Base-by-base conservation (phyloP, 2,888 invertebrate species). In the Heliconius erato region DNA sequence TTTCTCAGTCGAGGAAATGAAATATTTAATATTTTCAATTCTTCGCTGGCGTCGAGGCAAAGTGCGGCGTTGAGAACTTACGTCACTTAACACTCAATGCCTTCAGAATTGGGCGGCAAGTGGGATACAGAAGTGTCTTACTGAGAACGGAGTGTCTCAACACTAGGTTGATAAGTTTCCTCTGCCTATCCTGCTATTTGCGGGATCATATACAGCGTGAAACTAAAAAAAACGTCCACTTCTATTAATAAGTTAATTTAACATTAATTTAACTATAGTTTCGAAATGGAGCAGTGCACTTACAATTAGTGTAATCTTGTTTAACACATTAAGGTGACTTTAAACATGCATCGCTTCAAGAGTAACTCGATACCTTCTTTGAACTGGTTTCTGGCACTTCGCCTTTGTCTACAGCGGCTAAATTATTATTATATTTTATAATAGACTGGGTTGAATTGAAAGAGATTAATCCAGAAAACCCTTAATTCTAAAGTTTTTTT, bases 381-480 rank as follows among this genome's bases (percentile, higher is more conserved):
- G 84, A 74, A 81, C 82, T 81, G 81, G 81, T 76, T 77, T 79
- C 83, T 83, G 84, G 83, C 84, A 83, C 81, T 35, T 79, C 79
- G 83, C 79, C 83, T 84, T 80, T 82, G 78, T 81, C 44, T 77
- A 44, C 54, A 68, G 40, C 68, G 28, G 68, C 14, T 79, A 49
- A 63, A 63, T 35, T 80, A 40, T 40, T 40, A 40, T 40, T 40
- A 74, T 74, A 74, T 77, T 72, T 65, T 63, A 49, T 78, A 67
- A 72, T 83, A 81, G 80, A 79, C 32, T 19, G 12, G 28, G n/a
- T n/a, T n/a, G n/a, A n/a, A 74, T 74, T 54, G 23, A 5, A 40
- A 54, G 7, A 54, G 54, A 54, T 54, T 3, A 63, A 59, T 59
- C 59, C 23, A n/a, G n/a, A n/a, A 59, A 23, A 59, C 3, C 9